phyloP scores from a whole-genome alignment of 1,140 invertebrate species.

The Bombus ignitus region DNA sequence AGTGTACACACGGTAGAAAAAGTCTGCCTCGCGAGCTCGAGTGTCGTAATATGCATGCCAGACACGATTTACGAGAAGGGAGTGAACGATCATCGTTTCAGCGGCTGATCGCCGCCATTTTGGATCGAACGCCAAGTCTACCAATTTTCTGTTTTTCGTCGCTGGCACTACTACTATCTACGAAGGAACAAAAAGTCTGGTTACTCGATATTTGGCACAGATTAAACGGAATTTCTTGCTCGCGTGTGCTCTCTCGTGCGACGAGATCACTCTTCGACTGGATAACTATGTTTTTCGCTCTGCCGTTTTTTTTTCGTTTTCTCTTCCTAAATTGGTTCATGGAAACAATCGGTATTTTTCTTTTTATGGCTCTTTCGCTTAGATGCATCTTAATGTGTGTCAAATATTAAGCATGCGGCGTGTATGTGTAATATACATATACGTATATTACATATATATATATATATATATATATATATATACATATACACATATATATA shows the following conservation, averaged over 20 bases:
- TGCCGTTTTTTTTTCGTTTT: background rate
- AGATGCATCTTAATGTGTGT: constrained; percentile 67
- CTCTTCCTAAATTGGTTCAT: background rate
- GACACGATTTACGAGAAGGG: constrained; percentile 32
- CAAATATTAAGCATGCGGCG: constrained; percentile 71
- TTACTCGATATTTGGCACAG: constrained; percentile 76
- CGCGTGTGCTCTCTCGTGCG: background rate
- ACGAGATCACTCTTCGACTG: background rate
- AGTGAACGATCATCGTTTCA: constrained; percentile 48
- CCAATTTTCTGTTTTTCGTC: constrained; percentile 32
- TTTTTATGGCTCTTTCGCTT: background rate
- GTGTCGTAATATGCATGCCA: background rate
- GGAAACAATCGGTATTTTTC: background rate
- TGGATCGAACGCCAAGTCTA: constrained; percentile 5
- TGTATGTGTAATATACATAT: constrained; percentile 23
- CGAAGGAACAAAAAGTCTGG: constrained; percentile 72
- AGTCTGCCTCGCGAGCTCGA: background rate
- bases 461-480: too few species aligned
- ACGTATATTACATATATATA: background rate
- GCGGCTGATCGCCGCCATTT: background rate
- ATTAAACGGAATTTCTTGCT: constrained; percentile 67
- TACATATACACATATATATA: background rate
- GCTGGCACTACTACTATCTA: constrained; percentile 51
- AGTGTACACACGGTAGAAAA: constrained; percentile 40
- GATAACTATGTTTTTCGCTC: background rate